Evolutionary conservation across 2,797 vertebrate genomes (phyloP).

Genomic region (Rhabdomys pumilio): DNA sequence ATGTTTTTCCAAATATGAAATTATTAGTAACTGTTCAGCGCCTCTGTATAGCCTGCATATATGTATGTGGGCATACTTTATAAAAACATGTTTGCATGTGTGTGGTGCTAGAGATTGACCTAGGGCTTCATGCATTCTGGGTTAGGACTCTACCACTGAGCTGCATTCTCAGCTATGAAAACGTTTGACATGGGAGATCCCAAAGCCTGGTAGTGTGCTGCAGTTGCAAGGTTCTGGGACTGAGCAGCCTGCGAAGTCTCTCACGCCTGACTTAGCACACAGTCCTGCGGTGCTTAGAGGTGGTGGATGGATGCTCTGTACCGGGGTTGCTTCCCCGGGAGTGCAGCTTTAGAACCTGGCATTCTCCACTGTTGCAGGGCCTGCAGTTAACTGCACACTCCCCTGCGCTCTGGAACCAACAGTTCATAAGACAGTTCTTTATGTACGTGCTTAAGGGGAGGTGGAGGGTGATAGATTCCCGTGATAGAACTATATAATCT

Average conservation of each 20-base stretch:
- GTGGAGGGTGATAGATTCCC: neutral
- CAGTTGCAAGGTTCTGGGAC: neutral
- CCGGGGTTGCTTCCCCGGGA: neutral
- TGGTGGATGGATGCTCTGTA: neutral
- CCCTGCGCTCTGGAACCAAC: neutral
- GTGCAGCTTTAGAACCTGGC: neutral
- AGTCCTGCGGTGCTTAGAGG: neutral
- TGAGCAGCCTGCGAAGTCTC: neutral
- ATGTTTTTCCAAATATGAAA: constrained; percentile 60
- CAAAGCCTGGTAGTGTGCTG: neutral
- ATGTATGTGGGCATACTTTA: neutral
- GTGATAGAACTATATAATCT: neutral
- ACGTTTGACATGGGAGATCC: constrained; percentile 19
- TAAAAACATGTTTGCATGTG: neutral
- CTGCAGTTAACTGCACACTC: neutral
- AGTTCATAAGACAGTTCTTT: neutral
- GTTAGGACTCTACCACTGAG: neutral
- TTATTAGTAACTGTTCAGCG: neutral
- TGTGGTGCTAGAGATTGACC: neutral
- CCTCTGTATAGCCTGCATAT: neutral
- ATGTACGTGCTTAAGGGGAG: neutral
- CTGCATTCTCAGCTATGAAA: neutral
- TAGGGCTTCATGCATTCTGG: neutral
- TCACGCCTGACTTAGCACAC: neutral
- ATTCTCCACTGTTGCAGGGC: neutral